Evolutionary conservation across 2,113 vertebrate species (phyloP).

Genomic region (Syngnathoides biaculeatus): DNA sequence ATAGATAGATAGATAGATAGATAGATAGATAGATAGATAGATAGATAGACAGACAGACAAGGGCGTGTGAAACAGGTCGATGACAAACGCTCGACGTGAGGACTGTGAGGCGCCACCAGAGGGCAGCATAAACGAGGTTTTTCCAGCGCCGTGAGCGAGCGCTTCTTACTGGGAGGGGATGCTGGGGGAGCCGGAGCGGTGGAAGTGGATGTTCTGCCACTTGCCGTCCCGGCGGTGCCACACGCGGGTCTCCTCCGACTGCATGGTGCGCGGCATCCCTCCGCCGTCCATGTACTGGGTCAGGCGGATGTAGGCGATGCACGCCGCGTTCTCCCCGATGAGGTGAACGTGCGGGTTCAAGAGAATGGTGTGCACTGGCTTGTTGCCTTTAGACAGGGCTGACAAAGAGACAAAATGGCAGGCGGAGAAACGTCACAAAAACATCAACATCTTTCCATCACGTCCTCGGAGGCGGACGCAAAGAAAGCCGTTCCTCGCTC

Average conservation of each 20-base stretch:
- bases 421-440: background rate
- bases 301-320: constrained; percentile 92
- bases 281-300: constrained; percentile 91
- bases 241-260: constrained; percentile 94
- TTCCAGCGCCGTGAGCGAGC: constrained; percentile 7
- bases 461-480: background rate
- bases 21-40: too few species aligned
- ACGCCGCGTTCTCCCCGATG: constrained; percentile 92
- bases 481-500: background rate
- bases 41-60: too few species aligned
- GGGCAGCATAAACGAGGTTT: background rate
- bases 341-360: constrained; percentile 95
- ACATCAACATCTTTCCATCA: background rate
- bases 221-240: constrained; percentile 97
- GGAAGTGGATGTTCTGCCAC: constrained; percentile 98
- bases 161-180: constrained; percentile 87
- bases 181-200: constrained; percentile 92
- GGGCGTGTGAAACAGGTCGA: too few species aligned
- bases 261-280: constrained; percentile 94
- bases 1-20: too few species aligned
- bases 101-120: background rate
- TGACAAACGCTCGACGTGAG: background rate
- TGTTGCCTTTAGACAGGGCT: constrained; percentile 94
- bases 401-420: constrained; percentile 20
- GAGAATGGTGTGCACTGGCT: constrained; percentile 96